Percentiles rank a stretch among this genome's conserved stretches.
phyloP scores from a whole-genome alignment of 2,113 vertebrate genomes.

The Hyla sarda region DNA sequence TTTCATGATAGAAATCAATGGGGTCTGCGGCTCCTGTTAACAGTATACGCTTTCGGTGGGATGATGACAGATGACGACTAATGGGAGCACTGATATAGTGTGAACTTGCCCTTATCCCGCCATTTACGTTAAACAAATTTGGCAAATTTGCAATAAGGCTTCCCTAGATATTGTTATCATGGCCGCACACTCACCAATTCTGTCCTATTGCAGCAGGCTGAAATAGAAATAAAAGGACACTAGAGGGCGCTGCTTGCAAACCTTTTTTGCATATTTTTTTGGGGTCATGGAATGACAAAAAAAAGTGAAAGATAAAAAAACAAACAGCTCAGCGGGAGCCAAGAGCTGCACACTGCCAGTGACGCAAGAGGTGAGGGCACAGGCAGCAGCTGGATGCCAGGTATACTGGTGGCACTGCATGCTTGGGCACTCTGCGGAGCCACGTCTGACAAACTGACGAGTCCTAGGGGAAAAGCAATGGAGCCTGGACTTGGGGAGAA shows the following conservation, averaged over 20 bases:
- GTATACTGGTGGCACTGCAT: slow-evolving; percentile 2
- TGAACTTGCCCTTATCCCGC: too few species aligned
- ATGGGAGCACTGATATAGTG: too few species aligned
- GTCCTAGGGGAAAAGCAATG: neutral
- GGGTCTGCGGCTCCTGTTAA: too few species aligned
- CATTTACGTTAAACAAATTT: too few species aligned
- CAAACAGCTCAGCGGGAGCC: neutral
- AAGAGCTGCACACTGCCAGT: too few species aligned
- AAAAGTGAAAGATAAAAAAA: slow-evolving; percentile 6
- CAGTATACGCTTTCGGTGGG: too few species aligned
- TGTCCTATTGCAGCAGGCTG: neutral
- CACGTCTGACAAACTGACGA: too few species aligned
- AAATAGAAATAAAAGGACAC: neutral
- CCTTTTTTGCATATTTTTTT: neutral
- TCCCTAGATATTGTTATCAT: slow-evolving; percentile 11
- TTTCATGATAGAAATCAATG: too few species aligned
- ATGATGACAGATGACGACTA: too few species aligned
- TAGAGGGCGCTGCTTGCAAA: neutral
- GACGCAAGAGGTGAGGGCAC: neutral
- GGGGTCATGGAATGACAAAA: neutral
- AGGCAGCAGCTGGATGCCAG: neutral
- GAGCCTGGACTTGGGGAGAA: neutral
- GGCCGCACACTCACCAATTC: neutral
- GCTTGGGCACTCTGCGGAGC: neutral
- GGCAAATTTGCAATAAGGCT: too few species aligned